Percentiles rank a stretch among this genome's conserved stretches.
These are phyloP conservation scores for Pipra filicauda DNA, from an alignment of 2,113 vertebrate genomes.

Conservation along the genomic window DNA sequence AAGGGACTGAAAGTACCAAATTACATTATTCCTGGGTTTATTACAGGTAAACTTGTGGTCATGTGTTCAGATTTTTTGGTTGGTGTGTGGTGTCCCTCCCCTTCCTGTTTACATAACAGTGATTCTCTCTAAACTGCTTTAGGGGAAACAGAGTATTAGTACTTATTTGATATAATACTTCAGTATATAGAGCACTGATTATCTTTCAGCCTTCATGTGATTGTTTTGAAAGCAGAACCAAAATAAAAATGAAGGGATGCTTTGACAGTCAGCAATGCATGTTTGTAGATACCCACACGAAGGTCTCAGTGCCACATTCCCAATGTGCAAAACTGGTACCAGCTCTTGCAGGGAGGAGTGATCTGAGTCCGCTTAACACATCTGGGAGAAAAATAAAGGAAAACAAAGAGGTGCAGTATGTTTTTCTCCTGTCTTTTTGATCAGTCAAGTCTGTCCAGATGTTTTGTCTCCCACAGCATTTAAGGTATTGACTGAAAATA, in stretches of 20 bases:
- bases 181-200: neutral
- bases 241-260: neutral
- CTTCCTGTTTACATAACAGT: neutral
- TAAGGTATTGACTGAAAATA: neutral
- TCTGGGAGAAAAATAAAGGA: neutral
- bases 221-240: neutral
- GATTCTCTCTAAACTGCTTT: neutral
- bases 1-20: neutral
- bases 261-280: neutral
- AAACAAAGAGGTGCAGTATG: neutral
- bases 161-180: neutral
- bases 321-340: neutral
- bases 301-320: neutral
- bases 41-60: neutral
- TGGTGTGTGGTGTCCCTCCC: neutral
- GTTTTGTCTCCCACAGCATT: neutral
- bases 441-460: neutral
- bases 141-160: neutral
- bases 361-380: neutral
- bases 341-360: neutral
- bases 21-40: neutral
- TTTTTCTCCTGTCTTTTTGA: neutral
- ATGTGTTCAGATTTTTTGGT: neutral
- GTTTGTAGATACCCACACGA: fast-evolving
- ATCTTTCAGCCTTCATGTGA: neutral